phyloP scores from a whole-genome alignment of 2,888 invertebrate genomes.

The Rhingia campestris region DNA sequence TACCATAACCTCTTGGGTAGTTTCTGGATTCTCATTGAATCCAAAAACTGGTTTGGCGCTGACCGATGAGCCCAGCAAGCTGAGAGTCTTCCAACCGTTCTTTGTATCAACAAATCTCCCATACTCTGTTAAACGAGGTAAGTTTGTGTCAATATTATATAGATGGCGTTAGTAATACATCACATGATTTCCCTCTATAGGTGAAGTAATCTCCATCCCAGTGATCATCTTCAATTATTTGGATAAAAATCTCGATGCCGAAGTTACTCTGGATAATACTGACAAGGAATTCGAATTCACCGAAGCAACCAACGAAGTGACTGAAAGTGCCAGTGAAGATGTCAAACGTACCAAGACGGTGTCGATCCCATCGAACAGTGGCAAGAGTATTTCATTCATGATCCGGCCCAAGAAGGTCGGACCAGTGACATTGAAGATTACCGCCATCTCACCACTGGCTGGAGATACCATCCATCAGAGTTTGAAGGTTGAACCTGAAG shows the following conservation, averaged over 20 bases:
- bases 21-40: conserved; percentile 92
- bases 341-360: conserved; percentile 82
- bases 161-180: not conserved
- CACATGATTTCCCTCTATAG: conserved; percentile 81
- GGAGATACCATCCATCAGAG: conserved; percentile 91
- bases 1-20: conserved; percentile 92
- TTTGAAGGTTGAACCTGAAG: conserved; percentile 91
- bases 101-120: conserved; percentile 94
- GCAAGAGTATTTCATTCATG: conserved; percentile 93
- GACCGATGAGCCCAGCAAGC: conserved; percentile 87
- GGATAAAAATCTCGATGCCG: conserved; percentile 89
- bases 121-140: conserved; percentile 93
- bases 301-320: conserved; percentile 89
- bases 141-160: conserved; percentile 82
- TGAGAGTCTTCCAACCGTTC: conserved; percentile 91
- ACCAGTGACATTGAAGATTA: conserved; percentile 88
- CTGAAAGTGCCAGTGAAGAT: conserved; percentile 85
- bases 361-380: conserved; percentile 87
- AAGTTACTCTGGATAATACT: conserved; percentile 92
- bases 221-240: conserved; percentile 95
- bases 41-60: conserved; percentile 90
- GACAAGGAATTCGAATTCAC: conserved; percentile 92
- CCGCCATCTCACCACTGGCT: conserved; percentile 88
- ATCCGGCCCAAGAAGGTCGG: conserved; percentile 90
- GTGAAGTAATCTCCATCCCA: conserved; percentile 94